Conservation (phyloP, 2,113 vertebrate genomes). For the Lamprologus lemairii region DNA sequence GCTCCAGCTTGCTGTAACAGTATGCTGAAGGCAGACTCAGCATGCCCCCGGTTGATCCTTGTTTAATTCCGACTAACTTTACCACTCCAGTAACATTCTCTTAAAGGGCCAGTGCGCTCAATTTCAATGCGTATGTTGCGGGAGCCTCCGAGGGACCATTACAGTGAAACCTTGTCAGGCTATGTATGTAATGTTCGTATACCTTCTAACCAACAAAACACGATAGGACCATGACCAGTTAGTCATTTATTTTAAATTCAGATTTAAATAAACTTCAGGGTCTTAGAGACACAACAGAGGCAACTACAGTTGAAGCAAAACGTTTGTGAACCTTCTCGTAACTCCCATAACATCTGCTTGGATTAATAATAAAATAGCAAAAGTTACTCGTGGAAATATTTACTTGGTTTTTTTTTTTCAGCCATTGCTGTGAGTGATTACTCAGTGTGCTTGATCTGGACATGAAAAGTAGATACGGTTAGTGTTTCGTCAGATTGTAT, state of each 20-base stretch:
- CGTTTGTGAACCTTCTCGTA: neutral
- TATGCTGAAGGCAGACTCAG: neutral
- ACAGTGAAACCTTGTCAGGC: neutral
- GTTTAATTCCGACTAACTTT: neutral
- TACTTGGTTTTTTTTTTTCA: rapidly evolving
- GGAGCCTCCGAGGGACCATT: neutral
- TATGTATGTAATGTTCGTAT: neutral
- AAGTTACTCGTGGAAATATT: neutral
- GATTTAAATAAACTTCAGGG: neutral
- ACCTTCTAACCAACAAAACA: neutral
- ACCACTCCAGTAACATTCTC: neutral
- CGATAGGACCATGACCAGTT: neutral
- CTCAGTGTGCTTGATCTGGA: neutral
- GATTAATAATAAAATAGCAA: neutral
- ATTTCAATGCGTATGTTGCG: neutral
- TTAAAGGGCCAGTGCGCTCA: conserved; percentile 63
- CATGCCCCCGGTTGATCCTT: neutral
- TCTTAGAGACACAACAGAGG: neutral
- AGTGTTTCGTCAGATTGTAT: neutral
- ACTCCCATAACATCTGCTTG: neutral
- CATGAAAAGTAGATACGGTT: neutral
- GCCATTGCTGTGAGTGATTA: neutral
- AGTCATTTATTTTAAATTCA: neutral
- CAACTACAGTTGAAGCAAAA: neutral
- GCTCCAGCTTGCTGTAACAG: neutral